These are phyloP conservation scores for Pachydiplax longipennis DNA, from an alignment of 2,888 invertebrate genomes.

Conservation along the genomic window DNA sequence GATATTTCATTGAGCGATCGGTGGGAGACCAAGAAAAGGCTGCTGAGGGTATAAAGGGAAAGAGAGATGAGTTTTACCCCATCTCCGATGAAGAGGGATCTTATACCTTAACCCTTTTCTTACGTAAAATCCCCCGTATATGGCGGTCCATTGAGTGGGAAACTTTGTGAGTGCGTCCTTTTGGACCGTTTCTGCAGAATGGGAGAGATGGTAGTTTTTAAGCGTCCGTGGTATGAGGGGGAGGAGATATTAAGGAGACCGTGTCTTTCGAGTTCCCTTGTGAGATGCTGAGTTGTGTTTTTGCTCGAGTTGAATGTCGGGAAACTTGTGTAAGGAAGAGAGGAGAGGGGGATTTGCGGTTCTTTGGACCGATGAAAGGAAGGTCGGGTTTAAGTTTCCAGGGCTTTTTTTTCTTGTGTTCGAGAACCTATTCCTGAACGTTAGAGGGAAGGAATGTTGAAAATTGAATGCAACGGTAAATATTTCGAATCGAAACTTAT, in stretches of 20 bases:
- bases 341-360: background rate
- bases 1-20: constrained; percentile 22
- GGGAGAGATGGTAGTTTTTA: background rate
- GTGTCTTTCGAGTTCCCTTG: background rate
- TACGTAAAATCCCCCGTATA: background rate
- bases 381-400: background rate
- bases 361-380: background rate
- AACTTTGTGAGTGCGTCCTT: constrained; percentile 22
- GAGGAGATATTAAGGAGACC: constrained; percentile 8
- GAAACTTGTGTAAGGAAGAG: background rate
- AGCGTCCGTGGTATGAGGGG: too few relatives aligned
- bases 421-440: background rate
- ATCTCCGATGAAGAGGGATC: background rate
- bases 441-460: background rate
- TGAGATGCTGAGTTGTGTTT: constrained; percentile 18
- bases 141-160: constrained; percentile 22
- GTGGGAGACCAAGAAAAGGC: background rate
- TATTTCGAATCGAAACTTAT: too few relatives aligned
- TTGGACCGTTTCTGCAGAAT: background rate
- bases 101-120: background rate
- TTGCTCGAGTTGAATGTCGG: background rate
- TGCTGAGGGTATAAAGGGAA: background rate
- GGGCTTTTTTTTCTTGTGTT: background rate
- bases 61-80: background rate
- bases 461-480: too few relatives aligned